Evolutionary conservation across 2,113 vertebrate genomes (phyloP).

Genomic region (Mustela nigripes): DNA sequence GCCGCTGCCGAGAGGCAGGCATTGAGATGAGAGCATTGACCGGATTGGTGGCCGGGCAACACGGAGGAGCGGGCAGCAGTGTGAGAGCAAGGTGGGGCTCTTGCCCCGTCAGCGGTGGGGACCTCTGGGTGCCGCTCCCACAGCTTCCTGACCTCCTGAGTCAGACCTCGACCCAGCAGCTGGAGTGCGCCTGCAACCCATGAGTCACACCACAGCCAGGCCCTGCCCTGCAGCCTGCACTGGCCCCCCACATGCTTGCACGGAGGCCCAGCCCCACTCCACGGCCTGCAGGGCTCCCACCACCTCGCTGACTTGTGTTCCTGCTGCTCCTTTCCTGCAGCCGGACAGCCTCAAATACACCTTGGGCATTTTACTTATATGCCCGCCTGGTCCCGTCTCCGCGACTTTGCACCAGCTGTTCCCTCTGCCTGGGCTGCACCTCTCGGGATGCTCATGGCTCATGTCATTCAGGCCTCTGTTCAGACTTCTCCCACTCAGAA

Average conservation of each 20-base stretch:
- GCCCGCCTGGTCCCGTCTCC: accelerated
- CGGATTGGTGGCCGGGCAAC: accelerated
- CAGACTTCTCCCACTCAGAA: not conserved
- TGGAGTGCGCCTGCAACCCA: not conserved
- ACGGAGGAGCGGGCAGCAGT: accelerated
- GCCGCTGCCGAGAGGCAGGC: not conserved
- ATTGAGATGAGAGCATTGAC: not conserved
- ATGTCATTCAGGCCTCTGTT: not conserved
- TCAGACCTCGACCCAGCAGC: not conserved
- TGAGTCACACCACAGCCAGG: not conserved
- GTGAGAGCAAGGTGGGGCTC: accelerated
- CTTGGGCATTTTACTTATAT: not conserved
- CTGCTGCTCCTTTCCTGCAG: not conserved
- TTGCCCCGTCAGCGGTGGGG: not conserved
- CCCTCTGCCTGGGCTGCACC: not conserved
- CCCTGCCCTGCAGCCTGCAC: not conserved
- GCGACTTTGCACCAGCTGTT: not conserved
- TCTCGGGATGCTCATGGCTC: not conserved
- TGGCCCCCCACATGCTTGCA: not conserved
- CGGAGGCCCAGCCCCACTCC: not conserved
- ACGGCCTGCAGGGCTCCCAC: not conserved
- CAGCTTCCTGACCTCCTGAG: not conserved
- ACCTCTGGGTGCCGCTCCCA: not conserved
- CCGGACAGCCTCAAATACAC: not conserved
- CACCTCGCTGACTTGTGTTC: not conserved